These are phyloP conservation scores for Drosophila nikananu DNA, from an alignment of 1,140 invertebrate species.

Conservation along the genomic window DNA sequence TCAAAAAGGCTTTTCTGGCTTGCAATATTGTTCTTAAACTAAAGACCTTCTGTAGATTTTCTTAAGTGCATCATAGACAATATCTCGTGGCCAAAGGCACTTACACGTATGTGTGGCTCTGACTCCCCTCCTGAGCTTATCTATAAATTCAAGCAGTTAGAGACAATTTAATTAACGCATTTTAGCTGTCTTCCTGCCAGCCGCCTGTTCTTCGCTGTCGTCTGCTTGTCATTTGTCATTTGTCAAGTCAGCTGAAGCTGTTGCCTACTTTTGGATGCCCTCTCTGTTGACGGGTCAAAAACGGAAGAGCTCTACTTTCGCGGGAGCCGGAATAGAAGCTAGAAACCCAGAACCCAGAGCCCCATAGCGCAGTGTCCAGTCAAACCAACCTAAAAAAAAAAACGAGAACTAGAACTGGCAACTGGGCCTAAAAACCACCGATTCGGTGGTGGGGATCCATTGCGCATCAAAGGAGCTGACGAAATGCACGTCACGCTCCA, in stretches of 20 bases:
- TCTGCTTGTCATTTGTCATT: constrained; percentile 67
- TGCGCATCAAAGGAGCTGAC: constrained; percentile 52
- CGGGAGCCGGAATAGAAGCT: background rate
- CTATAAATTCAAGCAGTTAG: constrained; percentile 68
- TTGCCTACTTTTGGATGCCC: constrained; percentile 44
- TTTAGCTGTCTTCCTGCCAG: constrained; percentile 49
- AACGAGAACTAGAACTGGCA: background rate
- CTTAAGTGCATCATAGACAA: constrained; percentile 7
- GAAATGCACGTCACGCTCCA: constrained; percentile 79
- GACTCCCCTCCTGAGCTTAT: constrained; percentile 41
- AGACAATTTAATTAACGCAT: constrained; percentile 79
- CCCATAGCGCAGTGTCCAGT: background rate
- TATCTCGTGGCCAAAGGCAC: background rate
- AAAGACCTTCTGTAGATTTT: background rate
- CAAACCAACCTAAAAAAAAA: background rate
- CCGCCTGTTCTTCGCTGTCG: constrained; percentile 17
- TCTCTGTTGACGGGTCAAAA: constrained; percentile 17
- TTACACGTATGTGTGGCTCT: constrained; percentile 1
- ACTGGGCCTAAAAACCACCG: constrained; percentile 18
- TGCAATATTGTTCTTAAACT: background rate
- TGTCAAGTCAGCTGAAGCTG: constrained; percentile 45
- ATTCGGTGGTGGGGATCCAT: constrained; percentile 12
- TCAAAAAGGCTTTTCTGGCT: background rate
- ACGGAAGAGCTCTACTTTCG: constrained; percentile 3
- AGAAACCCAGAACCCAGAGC: background rate